Conservation (phyloP, 2,797 vertebrate species). For the Apodemus agrarius region DNA sequence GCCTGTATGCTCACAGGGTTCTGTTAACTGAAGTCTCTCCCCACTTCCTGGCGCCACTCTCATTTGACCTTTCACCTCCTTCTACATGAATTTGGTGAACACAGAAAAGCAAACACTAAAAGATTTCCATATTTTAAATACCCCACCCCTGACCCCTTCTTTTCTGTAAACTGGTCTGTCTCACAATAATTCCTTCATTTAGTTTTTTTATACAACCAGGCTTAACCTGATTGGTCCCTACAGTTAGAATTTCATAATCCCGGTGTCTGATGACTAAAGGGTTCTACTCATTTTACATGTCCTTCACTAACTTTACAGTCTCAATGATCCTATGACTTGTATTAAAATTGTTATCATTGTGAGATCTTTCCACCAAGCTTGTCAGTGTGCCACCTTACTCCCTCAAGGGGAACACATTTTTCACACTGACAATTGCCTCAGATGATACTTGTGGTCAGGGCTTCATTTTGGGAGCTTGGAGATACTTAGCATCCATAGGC, state of each 20-base stretch:
- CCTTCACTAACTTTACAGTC: background rate
- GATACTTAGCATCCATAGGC: background rate
- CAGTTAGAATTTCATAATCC: background rate
- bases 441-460: background rate
- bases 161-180: background rate
- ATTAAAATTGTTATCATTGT: background rate
- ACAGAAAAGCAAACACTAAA: constrained; percentile 25
- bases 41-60: background rate
- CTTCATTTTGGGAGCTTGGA: background rate
- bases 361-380: background rate
- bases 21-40: background rate
- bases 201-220: background rate
- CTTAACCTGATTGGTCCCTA: background rate
- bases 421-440: background rate
- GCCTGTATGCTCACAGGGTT: background rate
- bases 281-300: background rate
- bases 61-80: background rate
- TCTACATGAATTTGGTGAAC: background rate
- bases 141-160: background rate
- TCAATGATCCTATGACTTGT: background rate
- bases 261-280: background rate
- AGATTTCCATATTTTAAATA: background rate
- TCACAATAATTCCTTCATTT: background rate
- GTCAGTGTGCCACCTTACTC: background rate
- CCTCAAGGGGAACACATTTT: background rate